Base-by-base conservation (phyloP, 2,888 invertebrate genomes). In the Melolontha melolontha region DNA sequence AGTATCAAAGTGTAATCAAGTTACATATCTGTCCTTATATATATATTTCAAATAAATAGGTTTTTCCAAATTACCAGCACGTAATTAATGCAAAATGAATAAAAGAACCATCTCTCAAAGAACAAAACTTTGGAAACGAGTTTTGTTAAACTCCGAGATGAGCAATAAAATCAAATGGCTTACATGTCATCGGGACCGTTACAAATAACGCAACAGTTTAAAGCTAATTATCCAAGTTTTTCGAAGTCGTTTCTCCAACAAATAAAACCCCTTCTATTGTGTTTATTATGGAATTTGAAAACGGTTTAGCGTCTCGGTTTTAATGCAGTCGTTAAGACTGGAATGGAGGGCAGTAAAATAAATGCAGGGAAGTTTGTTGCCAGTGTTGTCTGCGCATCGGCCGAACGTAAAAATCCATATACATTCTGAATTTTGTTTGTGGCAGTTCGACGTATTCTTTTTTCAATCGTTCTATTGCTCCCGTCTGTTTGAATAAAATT, bases 251-350 rank as follows among this genome's bases (percentile, higher is more conserved):
- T 44, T 8, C 57, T 42, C 7, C 8, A 12, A 44, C 27, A 8
- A 27, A 57, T 57, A 57, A 44, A 57, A 57, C 57, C 41, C 29
- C 44, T 27, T 55, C 27, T 14, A 44, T 27, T 44, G 29, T 44
- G 44, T 57, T 57, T 57, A 44, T 42, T 57, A 44, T 42, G 42
- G 57, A 57, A 57, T 57, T 44, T 42, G 57, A 57, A 57, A 27
- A 44, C 57, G 44, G 27, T 57, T 57, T 57, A 57, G 22, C 57
- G 44, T 44, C 57, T 57, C 14, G 17, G 57, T 42, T 57, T 57
- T 57, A 57, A 57, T 57, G 44, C 44, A 42, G 42, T 17, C 57
- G 27, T 57, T 57, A 57, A 57, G 42, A 44, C 27, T 12, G 44
- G 27, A 44, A 29, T 27, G 57, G 27, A 29, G 29, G 40, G 42